A percentile compares a stretch with the other conserved stretches of the same genome.
phyloP scores from a whole-genome alignment of 2,113 vertebrate species.

The Gobius niger region DNA sequence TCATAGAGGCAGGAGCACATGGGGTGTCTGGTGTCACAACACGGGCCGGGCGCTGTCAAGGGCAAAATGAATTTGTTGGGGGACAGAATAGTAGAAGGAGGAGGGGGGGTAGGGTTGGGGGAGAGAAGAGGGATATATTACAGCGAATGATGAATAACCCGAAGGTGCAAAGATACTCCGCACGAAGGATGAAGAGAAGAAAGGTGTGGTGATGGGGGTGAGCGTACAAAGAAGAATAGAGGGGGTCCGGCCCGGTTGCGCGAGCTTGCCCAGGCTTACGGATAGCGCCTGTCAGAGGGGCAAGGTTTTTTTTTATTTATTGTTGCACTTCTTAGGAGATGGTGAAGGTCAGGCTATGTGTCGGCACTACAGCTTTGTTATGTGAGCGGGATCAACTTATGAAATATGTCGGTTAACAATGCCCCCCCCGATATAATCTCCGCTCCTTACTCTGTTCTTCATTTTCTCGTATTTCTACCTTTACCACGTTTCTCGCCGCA shows the following conservation, averaged over 20 bases:
- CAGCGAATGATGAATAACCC: slow-evolving; percentile 74
- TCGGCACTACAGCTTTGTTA: slow-evolving; percentile 68
- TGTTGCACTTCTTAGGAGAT: slow-evolving; percentile 77
- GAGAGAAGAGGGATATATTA: slow-evolving; percentile 61
- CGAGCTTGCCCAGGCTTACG: slow-evolving; percentile 51
- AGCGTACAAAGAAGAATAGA: slow-evolving; percentile 34
- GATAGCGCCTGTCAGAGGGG: slow-evolving; percentile 75
- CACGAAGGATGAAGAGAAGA: slow-evolving; percentile 56
- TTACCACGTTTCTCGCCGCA: slow-evolving; percentile 40
- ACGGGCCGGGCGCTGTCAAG: slow-evolving; percentile 68
- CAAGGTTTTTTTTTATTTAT: slow-evolving; percentile 81
- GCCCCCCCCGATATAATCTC: slow-evolving; percentile 62
- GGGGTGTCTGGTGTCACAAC: slow-evolving; percentile 70
- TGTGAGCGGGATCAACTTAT: slow-evolving; percentile 77
- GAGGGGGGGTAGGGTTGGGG: slow-evolving; percentile 20
- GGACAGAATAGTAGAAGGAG: slow-evolving; percentile 42
- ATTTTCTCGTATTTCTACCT: slow-evolving; percentile 41
- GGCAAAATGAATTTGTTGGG: slow-evolving; percentile 75
- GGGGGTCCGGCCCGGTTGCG: slow-evolving; percentile 50
- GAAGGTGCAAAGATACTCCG: slow-evolving; percentile 71
- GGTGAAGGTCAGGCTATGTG: slow-evolving; percentile 78
- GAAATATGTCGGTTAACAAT: slow-evolving; percentile 81
- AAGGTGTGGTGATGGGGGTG: slow-evolving; percentile 49
- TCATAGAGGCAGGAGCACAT: slow-evolving; percentile 71
- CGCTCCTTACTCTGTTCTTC: slow-evolving; percentile 31